These are phyloP conservation scores for Syndactyla subalaris DNA, from an alignment of 2,797 vertebrate species.

Conservation along the genomic window DNA sequence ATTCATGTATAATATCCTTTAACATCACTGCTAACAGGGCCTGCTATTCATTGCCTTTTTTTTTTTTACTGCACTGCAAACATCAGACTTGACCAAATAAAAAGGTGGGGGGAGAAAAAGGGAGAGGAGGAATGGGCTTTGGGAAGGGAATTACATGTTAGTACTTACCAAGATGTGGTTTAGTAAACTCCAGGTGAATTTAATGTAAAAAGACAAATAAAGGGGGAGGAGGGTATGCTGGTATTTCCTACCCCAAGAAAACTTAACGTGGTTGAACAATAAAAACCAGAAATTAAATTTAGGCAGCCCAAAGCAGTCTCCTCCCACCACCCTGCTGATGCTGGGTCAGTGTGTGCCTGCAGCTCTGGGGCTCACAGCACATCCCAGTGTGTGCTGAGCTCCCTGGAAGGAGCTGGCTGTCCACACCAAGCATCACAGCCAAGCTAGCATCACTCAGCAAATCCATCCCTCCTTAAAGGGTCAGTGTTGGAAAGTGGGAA, in stretches of 20 bases:
- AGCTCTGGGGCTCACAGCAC: neutral
- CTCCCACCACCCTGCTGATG: neutral
- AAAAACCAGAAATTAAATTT: neutral
- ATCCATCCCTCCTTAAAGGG: neutral
- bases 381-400: neutral
- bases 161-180: neutral
- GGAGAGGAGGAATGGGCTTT: neutral
- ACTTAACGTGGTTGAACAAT: neutral
- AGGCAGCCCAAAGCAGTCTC: neutral
- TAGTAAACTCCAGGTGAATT: slow-evolving; percentile 31
- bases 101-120: neutral
- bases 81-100: slow-evolving; percentile 63
- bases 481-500: neutral
- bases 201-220: neutral
- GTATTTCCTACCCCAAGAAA: neutral
- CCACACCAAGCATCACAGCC: neutral
- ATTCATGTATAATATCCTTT: slow-evolving; percentile 81
- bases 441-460: neutral
- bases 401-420: neutral
- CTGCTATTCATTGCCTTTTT: slow-evolving; percentile 74
- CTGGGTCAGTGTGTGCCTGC: neutral
- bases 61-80: slow-evolving; percentile 19
- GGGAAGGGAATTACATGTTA: slow-evolving; percentile 11
- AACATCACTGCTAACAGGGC: slow-evolving; percentile 77
- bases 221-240: neutral